These are phyloP conservation scores for Drosophila repletoides DNA, from an alignment of 1,140 invertebrate genomes.

Conservation along the genomic window DNA sequence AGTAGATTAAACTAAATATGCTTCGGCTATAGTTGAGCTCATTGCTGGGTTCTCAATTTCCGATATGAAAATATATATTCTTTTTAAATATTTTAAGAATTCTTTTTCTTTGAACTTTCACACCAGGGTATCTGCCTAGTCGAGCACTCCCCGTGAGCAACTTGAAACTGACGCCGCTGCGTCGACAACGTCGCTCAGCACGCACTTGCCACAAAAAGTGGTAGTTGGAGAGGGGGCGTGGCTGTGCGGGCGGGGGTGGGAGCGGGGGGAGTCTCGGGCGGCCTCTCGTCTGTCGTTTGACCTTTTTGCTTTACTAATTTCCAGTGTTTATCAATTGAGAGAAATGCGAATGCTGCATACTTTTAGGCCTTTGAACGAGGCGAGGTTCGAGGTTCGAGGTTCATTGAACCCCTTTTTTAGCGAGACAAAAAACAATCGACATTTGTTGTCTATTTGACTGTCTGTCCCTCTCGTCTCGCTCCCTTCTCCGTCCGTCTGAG, in stretches of 20 bases:
- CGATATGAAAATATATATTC: too few species aligned
- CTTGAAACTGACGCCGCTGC: slow-evolving; percentile 25
- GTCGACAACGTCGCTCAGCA: slow-evolving; percentile 34
- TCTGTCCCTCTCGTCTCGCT: neutral
- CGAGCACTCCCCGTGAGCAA: too few species aligned
- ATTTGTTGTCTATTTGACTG: slow-evolving; percentile 27
- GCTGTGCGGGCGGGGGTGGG: neutral
- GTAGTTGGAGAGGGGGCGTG: neutral
- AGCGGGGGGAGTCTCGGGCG: neutral
- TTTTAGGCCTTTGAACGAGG: slow-evolving; percentile 31
- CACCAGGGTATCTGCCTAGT: too few species aligned
- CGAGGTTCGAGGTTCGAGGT: too few species aligned
- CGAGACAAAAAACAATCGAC: slow-evolving; percentile 32
- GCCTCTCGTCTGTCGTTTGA: slow-evolving; percentile 55
- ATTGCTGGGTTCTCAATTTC: too few species aligned
- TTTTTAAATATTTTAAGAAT: too few species aligned
- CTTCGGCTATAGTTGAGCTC: too few species aligned
- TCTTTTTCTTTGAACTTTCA: too few species aligned
- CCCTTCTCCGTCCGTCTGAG: slow-evolving; percentile 2
- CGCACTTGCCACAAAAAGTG: slow-evolving; percentile 34
- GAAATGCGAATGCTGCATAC: slow-evolving; percentile 17
- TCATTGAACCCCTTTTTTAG: slow-evolving; percentile 30
- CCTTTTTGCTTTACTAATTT: slow-evolving; percentile 69
- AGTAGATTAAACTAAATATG: too few species aligned
- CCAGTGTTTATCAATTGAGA: slow-evolving; percentile 37